Evolutionary conservation across 2,797 vertebrate species (phyloP), one percentile per base, ranked within the genome.

Genomic region (Halcyon smyrnensis): DNA sequence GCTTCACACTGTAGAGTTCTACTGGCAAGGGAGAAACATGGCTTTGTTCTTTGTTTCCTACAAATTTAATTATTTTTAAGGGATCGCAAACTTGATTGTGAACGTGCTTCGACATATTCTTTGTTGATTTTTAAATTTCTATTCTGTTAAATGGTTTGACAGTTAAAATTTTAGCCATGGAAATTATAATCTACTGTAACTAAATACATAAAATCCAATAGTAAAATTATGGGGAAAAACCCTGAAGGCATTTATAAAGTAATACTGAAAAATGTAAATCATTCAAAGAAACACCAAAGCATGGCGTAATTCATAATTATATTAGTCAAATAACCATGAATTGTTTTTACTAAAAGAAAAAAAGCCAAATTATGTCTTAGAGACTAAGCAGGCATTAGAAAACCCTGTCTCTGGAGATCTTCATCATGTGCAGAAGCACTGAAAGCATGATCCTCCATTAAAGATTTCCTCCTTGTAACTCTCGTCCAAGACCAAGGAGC

Each of bases 131-230:
- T 90, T 36, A 64, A 20, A 41, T 91, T 91, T 95, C 14, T 18
- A 67, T 83, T 70, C 36, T 68, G 17, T 84, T 88, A 82, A 84
- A 79, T 54, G 16, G n/a, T 64, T 94, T 81, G 67, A 77, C 34
- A 91, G 59, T 64, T 86, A 39, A 84, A 85, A 94, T 81, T 12
- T 76, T 75, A 86, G 46, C 41, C 34, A 48, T 69, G 32, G 54
- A 95, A 93, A 91, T 91, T 6, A 39, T 76, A 56, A 74, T 79
- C 56, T 93, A 46, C 59, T 95, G 85, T 84, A 91, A 95, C 84
- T 41, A 90, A 95, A 90, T 88, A 76, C 9, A 28, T 86, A 64
- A 79, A 90, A 84, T 82, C 39, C 43, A 76, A 56, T 94, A 93
- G 88, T 89, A 79, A 82, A 95, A 79, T 82, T 81, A 60, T 12